Evolutionary conservation across 2,797 vertebrate genomes (phyloP).

Genomic region (Chiloscyllium punctatum): DNA sequence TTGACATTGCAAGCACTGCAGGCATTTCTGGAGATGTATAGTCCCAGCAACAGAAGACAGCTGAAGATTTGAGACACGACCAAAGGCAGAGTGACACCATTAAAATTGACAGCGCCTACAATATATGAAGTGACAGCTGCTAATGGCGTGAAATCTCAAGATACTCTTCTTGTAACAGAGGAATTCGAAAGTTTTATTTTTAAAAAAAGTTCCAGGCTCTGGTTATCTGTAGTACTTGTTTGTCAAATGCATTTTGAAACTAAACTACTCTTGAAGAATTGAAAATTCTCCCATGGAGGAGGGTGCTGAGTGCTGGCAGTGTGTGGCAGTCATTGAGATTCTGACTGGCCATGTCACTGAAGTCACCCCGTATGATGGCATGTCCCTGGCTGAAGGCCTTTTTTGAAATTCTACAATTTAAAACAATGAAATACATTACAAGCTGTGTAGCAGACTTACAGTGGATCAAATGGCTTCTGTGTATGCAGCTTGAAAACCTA

Average conservation of each 20-base stretch:
- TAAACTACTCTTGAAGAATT: not conserved
- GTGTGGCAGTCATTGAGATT: too few species aligned
- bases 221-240: not conserved
- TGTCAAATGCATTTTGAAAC: not conserved
- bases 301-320: too few species aligned
- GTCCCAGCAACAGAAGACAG: not conserved
- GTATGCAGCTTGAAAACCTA: too few species aligned
- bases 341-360: too few species aligned
- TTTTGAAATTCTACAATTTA: too few species aligned
- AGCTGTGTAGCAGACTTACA: too few species aligned
- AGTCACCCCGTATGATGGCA: too few species aligned
- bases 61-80: not conserved
- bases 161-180: not conserved
- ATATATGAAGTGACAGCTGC: not conserved
- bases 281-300: not conserved
- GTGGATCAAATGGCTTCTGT: too few species aligned
- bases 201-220: not conserved
- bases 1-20: not conserved
- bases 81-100: not conserved
- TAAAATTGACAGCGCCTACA: not conserved
- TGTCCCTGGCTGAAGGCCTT: too few species aligned
- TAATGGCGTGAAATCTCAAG: not conserved
- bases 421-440: too few species aligned
- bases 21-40: not conserved
- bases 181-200: not conserved